phyloP scores from a whole-genome alignment of 2,888 invertebrate genomes.

The Scaptomyza polygonia region DNA sequence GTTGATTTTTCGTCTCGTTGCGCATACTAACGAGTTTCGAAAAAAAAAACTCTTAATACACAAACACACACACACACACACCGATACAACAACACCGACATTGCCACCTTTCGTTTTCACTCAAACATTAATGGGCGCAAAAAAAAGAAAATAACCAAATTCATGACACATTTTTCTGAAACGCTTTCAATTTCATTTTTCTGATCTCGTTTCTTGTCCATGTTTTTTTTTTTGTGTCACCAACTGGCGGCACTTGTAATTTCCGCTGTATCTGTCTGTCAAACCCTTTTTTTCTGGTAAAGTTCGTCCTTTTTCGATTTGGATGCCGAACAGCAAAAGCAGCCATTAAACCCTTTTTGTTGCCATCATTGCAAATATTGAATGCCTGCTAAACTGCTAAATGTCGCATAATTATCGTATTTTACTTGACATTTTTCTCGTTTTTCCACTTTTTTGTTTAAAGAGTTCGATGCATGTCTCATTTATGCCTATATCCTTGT shows the following conservation, averaged over 20 bases:
- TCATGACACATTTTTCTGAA: conserved; percentile 59
- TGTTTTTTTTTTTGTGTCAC: conserved; percentile 43
- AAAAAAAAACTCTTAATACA: conserved; percentile 46
- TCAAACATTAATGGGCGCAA: conserved; percentile 50
- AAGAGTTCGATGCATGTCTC: conserved; percentile 50
- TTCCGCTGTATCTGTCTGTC: conserved; percentile 58
- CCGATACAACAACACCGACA: conserved; percentile 15
- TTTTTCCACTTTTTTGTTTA: conserved; percentile 21
- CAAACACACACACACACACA: conserved; percentile 19
- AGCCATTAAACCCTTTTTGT: conserved; percentile 67
- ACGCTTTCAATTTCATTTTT: conserved; percentile 73
- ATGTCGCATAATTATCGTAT: conserved; percentile 80
- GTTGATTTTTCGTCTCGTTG: conserved; percentile 78
- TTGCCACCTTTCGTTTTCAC: conserved; percentile 13
- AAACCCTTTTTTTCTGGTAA: conserved; percentile 39
- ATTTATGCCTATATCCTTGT: conserved; percentile 60
- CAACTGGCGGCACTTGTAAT: conserved; percentile 76
- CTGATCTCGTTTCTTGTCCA: conserved; percentile 25
- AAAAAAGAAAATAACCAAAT: conserved; percentile 17
- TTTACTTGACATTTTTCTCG: conserved; percentile 53
- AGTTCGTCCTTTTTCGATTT: conserved; percentile 44
- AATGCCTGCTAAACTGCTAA: conserved; percentile 77
- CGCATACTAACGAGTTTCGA: conserved; percentile 77
- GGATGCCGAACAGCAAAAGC: conserved; percentile 25
- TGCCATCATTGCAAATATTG: conserved; percentile 40